phyloP scores from a whole-genome alignment of 2,888 invertebrate genomes.

The Cryptus armator region DNA sequence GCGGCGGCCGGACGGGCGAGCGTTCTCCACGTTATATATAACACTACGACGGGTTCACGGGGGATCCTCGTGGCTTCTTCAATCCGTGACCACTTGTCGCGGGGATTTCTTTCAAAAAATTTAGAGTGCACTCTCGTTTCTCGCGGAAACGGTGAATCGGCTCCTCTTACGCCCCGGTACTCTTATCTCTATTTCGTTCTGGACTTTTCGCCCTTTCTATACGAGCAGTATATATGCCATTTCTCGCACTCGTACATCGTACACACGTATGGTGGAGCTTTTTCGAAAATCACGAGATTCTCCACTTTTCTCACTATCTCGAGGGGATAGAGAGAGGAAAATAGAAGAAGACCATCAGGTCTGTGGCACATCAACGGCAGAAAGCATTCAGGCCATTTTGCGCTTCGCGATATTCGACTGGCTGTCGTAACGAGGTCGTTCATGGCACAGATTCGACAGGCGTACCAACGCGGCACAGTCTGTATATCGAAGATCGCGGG shows the following conservation, averaged over 20 bases:
- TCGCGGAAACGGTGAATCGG: constrained; percentile 52
- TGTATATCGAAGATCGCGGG: not conserved
- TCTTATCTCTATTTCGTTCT: constrained; percentile 48
- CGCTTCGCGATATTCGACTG: constrained; percentile 33
- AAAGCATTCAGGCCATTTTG: constrained; percentile 36
- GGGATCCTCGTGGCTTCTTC: constrained; percentile 60
- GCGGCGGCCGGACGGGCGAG: constrained; percentile 48
- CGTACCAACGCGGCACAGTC: not conserved
- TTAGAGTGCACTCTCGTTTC: constrained; percentile 59
- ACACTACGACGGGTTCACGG: not conserved
- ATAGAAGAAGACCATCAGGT: not conserved
- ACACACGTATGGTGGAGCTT: constrained; percentile 12
- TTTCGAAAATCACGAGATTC: constrained; percentile 50
- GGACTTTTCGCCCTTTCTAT: constrained; percentile 29
- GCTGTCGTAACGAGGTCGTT: constrained; percentile 55
- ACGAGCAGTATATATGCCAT: not conserved
- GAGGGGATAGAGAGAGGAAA: not conserved
- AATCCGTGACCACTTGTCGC: constrained; percentile 70
- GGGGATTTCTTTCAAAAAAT: constrained; percentile 65
- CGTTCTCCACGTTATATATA: constrained; percentile 31
- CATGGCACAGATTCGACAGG: constrained; percentile 11
- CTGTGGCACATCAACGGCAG: constrained; percentile 47
- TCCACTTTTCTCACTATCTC: constrained; percentile 36
- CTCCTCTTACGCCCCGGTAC: constrained; percentile 4
- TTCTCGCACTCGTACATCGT: constrained; percentile 19